Percentiles rank a stretch among this genome's conserved stretches.
Conservation (phyloP, 1,140 invertebrate genomes). For the Lethrus apterus region DNA sequence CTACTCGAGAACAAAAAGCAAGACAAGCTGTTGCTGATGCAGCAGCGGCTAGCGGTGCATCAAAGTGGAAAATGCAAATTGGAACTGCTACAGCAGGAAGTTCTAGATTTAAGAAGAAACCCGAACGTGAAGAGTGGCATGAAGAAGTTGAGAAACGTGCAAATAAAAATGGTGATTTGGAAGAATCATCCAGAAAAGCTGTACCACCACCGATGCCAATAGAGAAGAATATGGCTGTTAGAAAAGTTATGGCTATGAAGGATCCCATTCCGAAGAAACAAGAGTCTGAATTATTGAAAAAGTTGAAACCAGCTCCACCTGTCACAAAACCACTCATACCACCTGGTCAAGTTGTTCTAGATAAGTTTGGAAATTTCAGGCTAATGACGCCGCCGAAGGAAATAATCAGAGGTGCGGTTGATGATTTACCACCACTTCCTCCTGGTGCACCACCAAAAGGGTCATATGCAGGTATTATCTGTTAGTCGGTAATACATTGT, state of each 20-base stretch:
- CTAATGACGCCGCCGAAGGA: conserved; percentile 46
- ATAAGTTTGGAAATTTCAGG: conserved; percentile 60
- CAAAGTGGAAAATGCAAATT: conserved; percentile 41
- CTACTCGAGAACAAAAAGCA: conserved; percentile 40
- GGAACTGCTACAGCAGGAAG: conserved; percentile 25
- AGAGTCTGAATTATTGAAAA: conserved; percentile 18
- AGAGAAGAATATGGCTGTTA: conserved; percentile 49
- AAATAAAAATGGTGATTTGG: conserved; percentile 17
- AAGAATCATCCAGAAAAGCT: conserved; percentile 13
- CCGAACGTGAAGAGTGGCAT: conserved; percentile 29
- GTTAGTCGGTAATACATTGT: conserved; percentile 6
- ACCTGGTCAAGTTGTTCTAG: conserved; percentile 47
- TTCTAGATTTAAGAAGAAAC: conserved; percentile 36
- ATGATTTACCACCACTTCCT: conserved; percentile 24
- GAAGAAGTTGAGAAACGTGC: conserved; percentile 24
- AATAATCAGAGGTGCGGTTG: conserved; percentile 29
- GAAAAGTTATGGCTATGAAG: conserved; percentile 52
- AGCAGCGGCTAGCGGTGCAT: conserved; percentile 22
- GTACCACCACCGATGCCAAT: conserved; percentile 27
- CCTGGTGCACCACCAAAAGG: conserved; percentile 31
- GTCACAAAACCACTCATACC: conserved; percentile 33
- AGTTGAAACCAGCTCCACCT: conserved; percentile 18
- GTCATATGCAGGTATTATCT: conserved; percentile 32
- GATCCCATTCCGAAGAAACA: conserved; percentile 43
- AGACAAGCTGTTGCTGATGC: conserved; percentile 40